Percentiles rank a stretch among this genome's conserved stretches.
Conservation (phyloP, 1,140 invertebrate genomes). For the Kradibia gibbosae region DNA sequence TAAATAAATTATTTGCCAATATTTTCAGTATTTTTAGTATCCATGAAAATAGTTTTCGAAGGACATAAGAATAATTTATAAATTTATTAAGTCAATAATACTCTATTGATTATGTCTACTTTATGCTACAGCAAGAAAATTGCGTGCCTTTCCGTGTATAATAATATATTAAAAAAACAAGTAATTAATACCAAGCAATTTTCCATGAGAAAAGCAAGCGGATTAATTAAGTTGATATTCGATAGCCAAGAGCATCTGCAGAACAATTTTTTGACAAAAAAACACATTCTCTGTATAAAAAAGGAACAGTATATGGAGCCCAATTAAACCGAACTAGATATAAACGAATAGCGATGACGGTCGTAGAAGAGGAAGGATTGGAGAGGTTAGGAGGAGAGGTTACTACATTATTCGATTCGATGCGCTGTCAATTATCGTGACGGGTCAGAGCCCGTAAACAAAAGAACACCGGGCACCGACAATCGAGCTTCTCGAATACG, state of each 20-base stretch:
- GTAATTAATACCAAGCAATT: neutral
- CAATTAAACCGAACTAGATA: slow-evolving; percentile 15
- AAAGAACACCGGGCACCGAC: slow-evolving; percentile 32
- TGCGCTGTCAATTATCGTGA: slow-evolving; percentile 47
- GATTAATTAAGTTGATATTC: neutral
- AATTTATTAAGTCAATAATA: too few species aligned
- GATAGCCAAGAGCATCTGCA: neutral
- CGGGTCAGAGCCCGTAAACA: slow-evolving; percentile 37
- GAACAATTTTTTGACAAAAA: neutral
- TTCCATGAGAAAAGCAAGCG: neutral
- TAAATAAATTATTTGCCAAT: too few species aligned
- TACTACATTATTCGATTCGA: slow-evolving; percentile 31
- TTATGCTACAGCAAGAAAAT: too few species aligned
- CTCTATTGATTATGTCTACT: too few species aligned
- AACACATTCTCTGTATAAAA: neutral
- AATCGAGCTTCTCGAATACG: slow-evolving; percentile 46
- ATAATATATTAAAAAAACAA: too few species aligned
- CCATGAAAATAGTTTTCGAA: too few species aligned
- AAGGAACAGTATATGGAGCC: neutral
- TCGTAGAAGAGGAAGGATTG: slow-evolving; percentile 32
- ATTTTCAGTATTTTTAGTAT: too few species aligned
- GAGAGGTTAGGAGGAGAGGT: neutral
- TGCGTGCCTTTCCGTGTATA: too few species aligned
- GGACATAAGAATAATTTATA: too few species aligned
- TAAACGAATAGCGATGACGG: neutral